Percentiles rank a stretch among this genome's conserved stretches.
phyloP scores from a whole-genome alignment of 2,888 invertebrate species.

The Hanleya hanleyi region DNA sequence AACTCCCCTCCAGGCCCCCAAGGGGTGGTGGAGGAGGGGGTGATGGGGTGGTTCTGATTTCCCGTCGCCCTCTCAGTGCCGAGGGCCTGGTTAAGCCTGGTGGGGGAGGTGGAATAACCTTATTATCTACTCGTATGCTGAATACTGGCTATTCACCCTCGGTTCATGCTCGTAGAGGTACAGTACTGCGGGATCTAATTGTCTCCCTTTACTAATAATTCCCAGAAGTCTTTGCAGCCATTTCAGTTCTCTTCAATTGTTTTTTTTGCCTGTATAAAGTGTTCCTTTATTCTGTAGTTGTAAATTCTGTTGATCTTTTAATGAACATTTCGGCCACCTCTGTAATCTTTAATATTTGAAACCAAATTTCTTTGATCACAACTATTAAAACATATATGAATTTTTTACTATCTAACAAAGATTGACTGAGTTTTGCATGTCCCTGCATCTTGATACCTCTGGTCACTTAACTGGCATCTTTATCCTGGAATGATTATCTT shows the following conservation, averaged over 20 bases:
- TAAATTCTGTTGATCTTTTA: too few species aligned
- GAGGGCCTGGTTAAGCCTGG: constrained; percentile 28
- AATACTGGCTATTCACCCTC: constrained; percentile 42
- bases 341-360: too few species aligned
- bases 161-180: constrained; percentile 6
- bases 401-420: too few species aligned
- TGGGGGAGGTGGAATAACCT: constrained; percentile 55
- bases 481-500: too few species aligned
- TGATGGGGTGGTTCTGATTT: constrained; percentile 55
- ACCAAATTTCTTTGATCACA: too few species aligned
- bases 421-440: too few species aligned
- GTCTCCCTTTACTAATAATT: neutral
- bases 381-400: too few species aligned
- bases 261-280: too few species aligned
- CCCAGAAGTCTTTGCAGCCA: neutral
- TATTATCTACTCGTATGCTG: constrained; percentile 58
- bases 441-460: too few species aligned
- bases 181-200: neutral
- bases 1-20: constrained; percentile 54
- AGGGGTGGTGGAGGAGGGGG: constrained; percentile 43
- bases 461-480: too few species aligned
- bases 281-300: too few species aligned
- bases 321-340: too few species aligned
- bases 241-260: neutral
- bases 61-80: constrained; percentile 47